A percentile compares a stretch with the other conserved stretches of the same genome.
Evolutionary conservation across 2,888 invertebrate genomes (phyloP).

Genomic region (Ormia ochracea): DNA sequence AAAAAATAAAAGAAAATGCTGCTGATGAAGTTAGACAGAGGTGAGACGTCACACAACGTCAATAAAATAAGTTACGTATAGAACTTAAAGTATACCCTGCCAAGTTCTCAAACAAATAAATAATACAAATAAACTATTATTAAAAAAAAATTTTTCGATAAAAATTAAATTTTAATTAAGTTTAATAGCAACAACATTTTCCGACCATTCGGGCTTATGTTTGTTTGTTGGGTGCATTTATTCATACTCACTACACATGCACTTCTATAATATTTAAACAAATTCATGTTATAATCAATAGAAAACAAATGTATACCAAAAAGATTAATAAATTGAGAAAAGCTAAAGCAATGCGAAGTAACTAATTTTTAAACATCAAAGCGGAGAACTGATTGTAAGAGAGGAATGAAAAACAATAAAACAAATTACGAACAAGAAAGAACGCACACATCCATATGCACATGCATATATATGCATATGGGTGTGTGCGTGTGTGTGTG

Average conservation of each 20-base stretch:
- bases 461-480: background rate
- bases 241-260: background rate
- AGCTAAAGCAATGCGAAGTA: background rate
- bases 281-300: conserved; percentile 30
- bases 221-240: background rate
- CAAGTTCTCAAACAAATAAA: too few species aligned
- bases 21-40: too few species aligned
- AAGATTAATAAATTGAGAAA: conserved; percentile 2
- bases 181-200: too few species aligned
- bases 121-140: too few species aligned
- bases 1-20: too few species aligned
- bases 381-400: conserved; percentile 10
- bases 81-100: too few species aligned
- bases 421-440: conserved; percentile 6
- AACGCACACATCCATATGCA: background rate
- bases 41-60: too few species aligned
- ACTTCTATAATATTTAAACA: background rate
- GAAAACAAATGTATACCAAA: conserved; percentile 15
- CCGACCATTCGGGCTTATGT: background rate
- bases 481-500: too few species aligned
- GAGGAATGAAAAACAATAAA: conserved; percentile 22
- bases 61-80: too few species aligned
- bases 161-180: too few species aligned
- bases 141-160: too few species aligned
- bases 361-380: conserved; percentile 24